phyloP scores from a whole-genome alignment of 2,797 vertebrate species.

The Hyperoplus lanceolatus region DNA sequence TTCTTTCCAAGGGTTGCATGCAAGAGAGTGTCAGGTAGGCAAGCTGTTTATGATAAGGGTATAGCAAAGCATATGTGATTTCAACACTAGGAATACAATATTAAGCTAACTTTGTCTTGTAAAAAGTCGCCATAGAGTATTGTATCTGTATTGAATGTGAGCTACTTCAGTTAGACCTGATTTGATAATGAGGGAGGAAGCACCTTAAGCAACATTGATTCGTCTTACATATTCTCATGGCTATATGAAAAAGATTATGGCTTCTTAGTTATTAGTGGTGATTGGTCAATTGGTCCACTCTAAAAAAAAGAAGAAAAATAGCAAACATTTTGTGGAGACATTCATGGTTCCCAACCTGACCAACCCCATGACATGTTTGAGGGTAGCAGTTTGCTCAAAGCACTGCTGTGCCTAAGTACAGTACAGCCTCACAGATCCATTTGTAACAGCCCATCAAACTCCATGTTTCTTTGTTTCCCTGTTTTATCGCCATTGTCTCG shows the following conservation, averaged over 20 bases:
- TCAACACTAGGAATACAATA: not conserved
- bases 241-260: not conserved
- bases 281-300: not conserved
- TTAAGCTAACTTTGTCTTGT: not conserved
- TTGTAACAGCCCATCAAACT: too few species aligned
- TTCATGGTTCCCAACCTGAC: not conserved
- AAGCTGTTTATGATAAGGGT: slow-evolving; percentile 9
- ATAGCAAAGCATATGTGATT: slow-evolving; percentile 11
- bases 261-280: not conserved
- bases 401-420: not conserved
- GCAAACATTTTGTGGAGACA: not conserved
- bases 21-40: slow-evolving; percentile 38
- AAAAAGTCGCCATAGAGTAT: not conserved
- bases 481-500: too few species aligned
- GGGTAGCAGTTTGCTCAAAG: not conserved
- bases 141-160: not conserved
- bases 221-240: too few species aligned
- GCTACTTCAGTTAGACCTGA: not conserved
- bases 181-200: not conserved
- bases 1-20: slow-evolving; percentile 14
- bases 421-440: not conserved
- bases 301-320: not conserved
- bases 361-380: not conserved
- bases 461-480: too few species aligned
- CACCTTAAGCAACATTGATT: too few species aligned